phyloP scores from a whole-genome alignment of 2,113 vertebrate genomes.

The Cololabis saira region DNA sequence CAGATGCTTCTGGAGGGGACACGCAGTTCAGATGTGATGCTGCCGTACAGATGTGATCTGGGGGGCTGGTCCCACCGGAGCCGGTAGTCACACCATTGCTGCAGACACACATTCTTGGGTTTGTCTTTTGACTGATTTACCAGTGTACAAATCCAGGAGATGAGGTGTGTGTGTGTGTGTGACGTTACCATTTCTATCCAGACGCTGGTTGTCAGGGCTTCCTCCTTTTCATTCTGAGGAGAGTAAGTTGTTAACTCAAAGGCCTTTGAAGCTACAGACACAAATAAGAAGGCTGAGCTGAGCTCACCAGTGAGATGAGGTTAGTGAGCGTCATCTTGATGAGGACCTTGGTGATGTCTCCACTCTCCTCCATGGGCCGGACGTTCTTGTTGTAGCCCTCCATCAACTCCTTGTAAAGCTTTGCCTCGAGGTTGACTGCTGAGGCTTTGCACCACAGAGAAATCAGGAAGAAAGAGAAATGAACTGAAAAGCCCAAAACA shows the following conservation, averaged over 20 bases:
- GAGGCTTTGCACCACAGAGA: slow-evolving; percentile 54
- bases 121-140: background rate
- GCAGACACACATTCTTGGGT: slow-evolving; percentile 10
- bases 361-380: slow-evolving; percentile 77
- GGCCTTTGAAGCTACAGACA: background rate
- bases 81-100: slow-evolving; percentile 94
- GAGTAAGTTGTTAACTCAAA: background rate
- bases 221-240: slow-evolving; percentile 90
- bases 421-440: slow-evolving; percentile 87
- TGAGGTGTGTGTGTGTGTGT: background rate
- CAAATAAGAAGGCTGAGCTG: slow-evolving; percentile 43
- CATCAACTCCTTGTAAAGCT: slow-evolving; percentile 89
- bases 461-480: background rate
- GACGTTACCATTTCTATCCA: slow-evolving; percentile 95
- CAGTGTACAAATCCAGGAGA: background rate
- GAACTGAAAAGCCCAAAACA: background rate
- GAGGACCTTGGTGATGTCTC: slow-evolving; percentile 85
- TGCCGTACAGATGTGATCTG: slow-evolving; percentile 77
- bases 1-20: slow-evolving; percentile 92
- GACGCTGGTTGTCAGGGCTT: slow-evolving; percentile 92
- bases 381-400: slow-evolving; percentile 87
- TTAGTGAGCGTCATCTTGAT: slow-evolving; percentile 97
- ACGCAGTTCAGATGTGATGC: slow-evolving; percentile 82
- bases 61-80: slow-evolving; percentile 85
- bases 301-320: slow-evolving; percentile 92